Evolutionary conservation across 2,888 invertebrate genomes (phyloP).

Genomic region (Priocnemis perturbator): DNA sequence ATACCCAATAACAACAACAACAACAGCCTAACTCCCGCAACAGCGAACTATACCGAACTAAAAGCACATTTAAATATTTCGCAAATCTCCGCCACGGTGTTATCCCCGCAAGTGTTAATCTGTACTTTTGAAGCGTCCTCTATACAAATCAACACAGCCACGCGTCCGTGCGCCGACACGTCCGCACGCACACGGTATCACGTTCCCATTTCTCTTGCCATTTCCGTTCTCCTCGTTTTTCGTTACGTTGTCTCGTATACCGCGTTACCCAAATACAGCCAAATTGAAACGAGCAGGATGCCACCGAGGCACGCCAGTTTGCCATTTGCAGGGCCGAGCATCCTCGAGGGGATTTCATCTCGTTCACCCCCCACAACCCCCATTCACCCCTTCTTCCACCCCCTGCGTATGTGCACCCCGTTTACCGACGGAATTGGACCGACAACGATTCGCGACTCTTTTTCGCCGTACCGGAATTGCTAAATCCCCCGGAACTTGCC

Average conservation of each 20-base stretch:
- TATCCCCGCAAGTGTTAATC: too few relatives aligned
- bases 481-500: conserved; percentile 30
- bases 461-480: conserved; percentile 16
- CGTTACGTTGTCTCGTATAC: conserved; percentile 8
- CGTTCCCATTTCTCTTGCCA: background rate
- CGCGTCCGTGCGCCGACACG: too few relatives aligned
- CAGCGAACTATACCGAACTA: too few relatives aligned
- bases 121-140: too few relatives aligned
- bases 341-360: conserved; percentile 45
- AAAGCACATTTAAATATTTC: too few relatives aligned
- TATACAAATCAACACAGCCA: too few relatives aligned
- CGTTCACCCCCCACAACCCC: conserved; percentile 7
- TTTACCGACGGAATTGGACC: conserved; percentile 40
- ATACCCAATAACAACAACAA: too few relatives aligned
- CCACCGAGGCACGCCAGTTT: conserved; percentile 16
- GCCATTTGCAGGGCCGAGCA: conserved; percentile 39
- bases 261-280: conserved; percentile 33
- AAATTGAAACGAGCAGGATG: conserved; percentile 43
- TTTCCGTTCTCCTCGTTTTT: conserved; percentile 16
- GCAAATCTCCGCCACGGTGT: too few relatives aligned
- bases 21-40: too few relatives aligned
- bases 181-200: too few relatives aligned
- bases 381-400: background rate
- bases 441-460: conserved; percentile 37
- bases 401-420: conserved; percentile 26